Evolutionary conservation across 1,140 invertebrate species (phyloP), one percentile per base, ranked within the genome.

Genomic region (Drosophila navojoa): DNA sequence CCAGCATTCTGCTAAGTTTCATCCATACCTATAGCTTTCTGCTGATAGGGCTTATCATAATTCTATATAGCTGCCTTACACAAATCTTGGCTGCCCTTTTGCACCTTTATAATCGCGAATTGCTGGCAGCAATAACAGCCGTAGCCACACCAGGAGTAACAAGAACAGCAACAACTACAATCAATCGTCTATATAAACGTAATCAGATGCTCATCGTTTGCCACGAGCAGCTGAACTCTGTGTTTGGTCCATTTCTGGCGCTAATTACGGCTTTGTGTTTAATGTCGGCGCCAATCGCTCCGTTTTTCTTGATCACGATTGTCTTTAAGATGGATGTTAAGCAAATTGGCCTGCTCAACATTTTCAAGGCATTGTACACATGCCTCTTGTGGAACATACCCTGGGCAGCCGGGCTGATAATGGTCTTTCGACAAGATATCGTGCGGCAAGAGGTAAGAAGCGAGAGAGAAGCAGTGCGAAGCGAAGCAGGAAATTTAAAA

Each of bases 251-350:
- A 2, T 44, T 81, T 0, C 27, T 87, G 44, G 45, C 62, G 13
- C 1, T 76, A 5, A 78, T 90, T 15, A 68, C 73, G 47, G 77
- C 69, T 3, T 76, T 61, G 64, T 25, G 71, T 4, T 52, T 86
- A 1, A 27, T 77, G 38, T 71, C 70, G 4, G 54, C 71, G 3
- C 79, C 77, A 5, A 40, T 44, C 4, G 72, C 81, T 22, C 77
- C 79, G 0, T 90, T 90, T 35, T 84, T 70, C 16, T 11, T 90
- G n/a, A 57, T 86, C 42, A 75, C 77, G 1, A 67, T 76, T 4
- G 54, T 76, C 25, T 74, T 80, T 19, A 55, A 76, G 32, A 13
- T 78, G 35, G 38, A 81, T 19, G 47, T 45, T 0, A n/a, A 35
- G 3, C 7, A 3, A 0, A 10, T 52, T 4, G 73, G 53, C 15